Percentiles rank a stretch among this genome's conserved stretches.
phyloP scores from a whole-genome alignment of 2,113 vertebrate genomes.

The Myotis davidii region DNA sequence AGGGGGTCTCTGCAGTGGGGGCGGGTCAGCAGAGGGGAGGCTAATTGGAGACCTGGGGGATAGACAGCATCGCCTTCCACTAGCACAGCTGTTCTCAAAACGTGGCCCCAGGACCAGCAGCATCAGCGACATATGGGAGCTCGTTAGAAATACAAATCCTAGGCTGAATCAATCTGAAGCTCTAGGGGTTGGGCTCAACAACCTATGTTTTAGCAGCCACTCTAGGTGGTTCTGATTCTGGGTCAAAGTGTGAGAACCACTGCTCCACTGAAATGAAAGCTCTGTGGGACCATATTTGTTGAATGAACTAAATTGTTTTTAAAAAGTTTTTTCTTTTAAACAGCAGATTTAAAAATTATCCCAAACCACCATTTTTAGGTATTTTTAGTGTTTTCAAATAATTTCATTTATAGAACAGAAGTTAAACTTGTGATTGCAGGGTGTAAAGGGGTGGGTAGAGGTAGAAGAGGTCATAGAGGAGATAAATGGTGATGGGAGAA shows the following conservation, averaged over 20 bases:
- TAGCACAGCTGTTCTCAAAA: not conserved
- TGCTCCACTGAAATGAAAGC: not conserved
- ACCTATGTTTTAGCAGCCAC: not conserved
- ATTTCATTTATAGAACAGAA: conserved; percentile 5
- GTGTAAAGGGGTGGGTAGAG: no score
- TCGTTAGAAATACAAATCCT: conserved; percentile 29
- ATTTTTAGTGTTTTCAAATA: not conserved
- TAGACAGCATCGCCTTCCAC: not conserved
- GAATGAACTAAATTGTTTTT: not conserved
- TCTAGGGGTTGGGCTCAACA: not conserved
- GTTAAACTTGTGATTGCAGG: not conserved
- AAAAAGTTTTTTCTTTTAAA: not conserved
- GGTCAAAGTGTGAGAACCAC: not conserved
- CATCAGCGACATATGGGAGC: not conserved
- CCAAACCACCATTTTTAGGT: not conserved
- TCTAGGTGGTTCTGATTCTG: not conserved
- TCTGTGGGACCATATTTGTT: not conserved
- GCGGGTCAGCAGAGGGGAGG: not conserved
- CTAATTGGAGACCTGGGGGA: not conserved
- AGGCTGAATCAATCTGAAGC: not conserved
- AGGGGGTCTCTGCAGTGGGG: not conserved
- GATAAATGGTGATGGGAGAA: no score
- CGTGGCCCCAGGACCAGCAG: not conserved
- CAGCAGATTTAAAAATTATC: not conserved
- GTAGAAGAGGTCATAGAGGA: no score